phyloP scores from a whole-genome alignment of 2,113 vertebrate species.

The Larimichthys crocea region DNA sequence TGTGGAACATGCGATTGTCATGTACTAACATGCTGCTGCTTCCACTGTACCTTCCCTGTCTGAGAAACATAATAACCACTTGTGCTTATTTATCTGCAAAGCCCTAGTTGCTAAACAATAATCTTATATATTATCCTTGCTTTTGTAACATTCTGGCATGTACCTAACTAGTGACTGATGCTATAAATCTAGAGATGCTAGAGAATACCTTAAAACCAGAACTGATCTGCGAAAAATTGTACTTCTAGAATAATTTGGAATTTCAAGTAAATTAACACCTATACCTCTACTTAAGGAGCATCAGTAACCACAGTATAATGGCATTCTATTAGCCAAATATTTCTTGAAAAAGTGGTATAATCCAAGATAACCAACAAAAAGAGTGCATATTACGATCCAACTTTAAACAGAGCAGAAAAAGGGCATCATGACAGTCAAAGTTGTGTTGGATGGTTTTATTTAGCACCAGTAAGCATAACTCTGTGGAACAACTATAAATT shows the following conservation, averaged over 20 bases:
- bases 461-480: conserved; percentile 35
- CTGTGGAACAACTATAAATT: conserved; percentile 44
- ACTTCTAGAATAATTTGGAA: background rate
- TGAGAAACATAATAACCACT: background rate
- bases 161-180: too few relatives aligned
- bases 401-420: background rate
- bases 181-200: too few relatives aligned
- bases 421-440: background rate
- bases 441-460: conserved; percentile 38
- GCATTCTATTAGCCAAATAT: background rate
- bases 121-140: background rate
- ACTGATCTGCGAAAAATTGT: background rate
- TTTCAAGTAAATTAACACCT: background rate
- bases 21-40: background rate
- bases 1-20: background rate
- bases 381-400: background rate
- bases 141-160: background rate
- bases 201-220: too few relatives aligned
- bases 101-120: background rate
- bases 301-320: background rate
- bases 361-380: background rate
- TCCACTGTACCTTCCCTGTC: background rate
- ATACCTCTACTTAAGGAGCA: background rate
- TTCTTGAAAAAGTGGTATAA: background rate
- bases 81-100: background rate